These are phyloP conservation scores for Oscheius sp. DNA, from an alignment of 1,140 invertebrate genomes.

Conservation along the genomic window DNA sequence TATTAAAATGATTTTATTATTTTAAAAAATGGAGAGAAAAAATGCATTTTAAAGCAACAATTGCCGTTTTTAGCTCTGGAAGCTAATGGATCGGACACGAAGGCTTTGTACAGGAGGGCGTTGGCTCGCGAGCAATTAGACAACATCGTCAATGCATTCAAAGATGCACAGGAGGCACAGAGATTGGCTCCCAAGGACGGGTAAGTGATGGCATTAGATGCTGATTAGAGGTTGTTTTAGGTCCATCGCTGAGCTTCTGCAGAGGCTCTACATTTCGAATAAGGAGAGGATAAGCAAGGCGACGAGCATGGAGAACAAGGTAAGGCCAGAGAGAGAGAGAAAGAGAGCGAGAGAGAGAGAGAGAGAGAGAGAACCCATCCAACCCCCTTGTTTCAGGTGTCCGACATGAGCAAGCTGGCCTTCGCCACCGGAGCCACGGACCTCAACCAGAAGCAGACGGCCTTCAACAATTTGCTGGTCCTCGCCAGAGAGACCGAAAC, in stretches of 20 bases:
- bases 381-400: background rate
- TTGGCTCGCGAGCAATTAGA: slow-evolving; percentile 81
- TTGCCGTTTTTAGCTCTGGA: slow-evolving; percentile 69
- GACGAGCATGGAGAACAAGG: slow-evolving; percentile 61
- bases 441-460: slow-evolving; percentile 64
- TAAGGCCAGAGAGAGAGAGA: too few relatives aligned
- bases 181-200: slow-evolving; percentile 80
- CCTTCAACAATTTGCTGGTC: slow-evolving; percentile 87
- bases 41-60: too few relatives aligned
- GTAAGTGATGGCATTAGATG: slow-evolving; percentile 57
- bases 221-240: slow-evolving; percentile 53
- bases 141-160: slow-evolving; percentile 82
- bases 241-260: slow-evolving; percentile 44
- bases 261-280: slow-evolving; percentile 47
- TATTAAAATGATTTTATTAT: slow-evolving; percentile 36
- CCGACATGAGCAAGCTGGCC: slow-evolving; percentile 65
- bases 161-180: slow-evolving; percentile 81
- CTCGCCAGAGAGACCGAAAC: slow-evolving; percentile 76
- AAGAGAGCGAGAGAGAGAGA: too few relatives aligned
- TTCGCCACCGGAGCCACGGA: slow-evolving; percentile 56
- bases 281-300: slow-evolving; percentile 61
- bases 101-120: slow-evolving; percentile 84
- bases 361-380: too few relatives aligned
- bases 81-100: slow-evolving; percentile 81
- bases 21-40: too few relatives aligned